Base-by-base conservation (phyloP, 2,113 vertebrate species). In the Machaerirhynchus nigripectus region DNA sequence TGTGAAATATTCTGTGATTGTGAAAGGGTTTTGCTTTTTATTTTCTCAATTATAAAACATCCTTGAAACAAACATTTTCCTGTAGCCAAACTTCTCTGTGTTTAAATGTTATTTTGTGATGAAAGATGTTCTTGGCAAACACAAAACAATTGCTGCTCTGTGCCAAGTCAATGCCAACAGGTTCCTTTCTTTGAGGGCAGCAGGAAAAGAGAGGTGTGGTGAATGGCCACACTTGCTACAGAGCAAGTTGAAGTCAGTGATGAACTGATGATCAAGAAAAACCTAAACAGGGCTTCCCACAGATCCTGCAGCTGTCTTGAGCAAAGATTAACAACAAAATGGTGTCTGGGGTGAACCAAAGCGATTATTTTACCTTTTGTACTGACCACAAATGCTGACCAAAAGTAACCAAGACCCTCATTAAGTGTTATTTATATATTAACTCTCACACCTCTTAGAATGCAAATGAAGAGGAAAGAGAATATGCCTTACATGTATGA, bases 71-170 rank as follows among this genome's bases (percentile, higher is more conserved):
- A 13, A 24, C 37, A 28, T 65, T 76, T 67, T 56, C 40, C 70
- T 28, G n/a, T 56, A 82, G 74, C 31, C 55, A 78, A 53, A 59
- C 10, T 35, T 70, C 61, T 30, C 26, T 64, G 60, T 79, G 40
- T 80, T 94, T 95, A 78, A 94, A 91, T 73, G 53, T 18, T 52
- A 79, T 79, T 91, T 93, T 63, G 31, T 87, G 49, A 75, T 73
- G 74, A 80, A 87, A 78, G 82, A 75, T 18, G 7, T 60, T 71
- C 61, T 60, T 68, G 61, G 49, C 35, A 73, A 68, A 84, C 22
- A 52, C n/a, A 39, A 92, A 89, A 53, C 17, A 0, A 84, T 56
- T 75, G 39, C 53, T 91, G 69, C 37, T 68, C 3, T 55, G 26
- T 82, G 44, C 70, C 60, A 82, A 64, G 19, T 16, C 11, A 27